These are phyloP conservation scores for Karalla daura DNA, from an alignment of 2,797 vertebrate genomes.

Conservation along the genomic window DNA sequence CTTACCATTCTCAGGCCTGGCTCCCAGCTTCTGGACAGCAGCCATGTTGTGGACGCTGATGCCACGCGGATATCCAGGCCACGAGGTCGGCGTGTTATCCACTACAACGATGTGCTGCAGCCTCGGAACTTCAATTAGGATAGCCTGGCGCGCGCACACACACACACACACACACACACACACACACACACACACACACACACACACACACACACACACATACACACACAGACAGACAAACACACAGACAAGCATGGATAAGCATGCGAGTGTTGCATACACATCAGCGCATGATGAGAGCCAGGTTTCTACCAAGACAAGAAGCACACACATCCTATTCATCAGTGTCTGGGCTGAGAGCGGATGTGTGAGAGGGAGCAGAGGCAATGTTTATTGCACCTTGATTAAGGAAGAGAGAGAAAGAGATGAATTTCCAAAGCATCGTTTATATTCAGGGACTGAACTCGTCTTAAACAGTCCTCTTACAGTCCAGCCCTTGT, in stretches of 20 bases:
- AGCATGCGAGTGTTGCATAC: not conserved
- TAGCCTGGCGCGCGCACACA: conserved; percentile 79
- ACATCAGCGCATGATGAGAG: conserved; percentile 23
- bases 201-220: too few relatives aligned
- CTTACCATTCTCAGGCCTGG: conserved; percentile 82
- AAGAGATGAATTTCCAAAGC: conserved; percentile 1
- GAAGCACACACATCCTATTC: not conserved
- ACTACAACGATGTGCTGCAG: conserved; percentile 92
- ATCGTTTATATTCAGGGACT: conserved; percentile 19
- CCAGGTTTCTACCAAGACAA: conserved; percentile 12
- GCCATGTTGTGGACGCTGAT: conserved; percentile 92
- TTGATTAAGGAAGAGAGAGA: conserved; percentile 42
- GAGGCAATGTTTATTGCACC: conserved; percentile 38
- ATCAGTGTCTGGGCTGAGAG: conserved; percentile 27
- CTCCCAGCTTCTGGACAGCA: conserved; percentile 90
- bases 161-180: too few relatives aligned
- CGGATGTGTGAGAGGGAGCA: conserved; percentile 15
- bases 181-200: too few relatives aligned
- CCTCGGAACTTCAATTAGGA: conserved; percentile 88
- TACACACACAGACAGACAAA: too few relatives aligned
- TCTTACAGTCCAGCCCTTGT: conserved; percentile 3
- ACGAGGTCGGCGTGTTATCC: conserved; percentile 84
- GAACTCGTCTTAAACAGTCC: not conserved
- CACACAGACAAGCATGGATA: conserved; percentile 1
- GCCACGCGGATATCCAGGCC: conserved; percentile 86